Percentiles rank a stretch among this genome's conserved stretches.
These are phyloP conservation scores for Brevipalpus yothersi DNA, from an alignment of 1,140 invertebrate species.

Conservation along the genomic window DNA sequence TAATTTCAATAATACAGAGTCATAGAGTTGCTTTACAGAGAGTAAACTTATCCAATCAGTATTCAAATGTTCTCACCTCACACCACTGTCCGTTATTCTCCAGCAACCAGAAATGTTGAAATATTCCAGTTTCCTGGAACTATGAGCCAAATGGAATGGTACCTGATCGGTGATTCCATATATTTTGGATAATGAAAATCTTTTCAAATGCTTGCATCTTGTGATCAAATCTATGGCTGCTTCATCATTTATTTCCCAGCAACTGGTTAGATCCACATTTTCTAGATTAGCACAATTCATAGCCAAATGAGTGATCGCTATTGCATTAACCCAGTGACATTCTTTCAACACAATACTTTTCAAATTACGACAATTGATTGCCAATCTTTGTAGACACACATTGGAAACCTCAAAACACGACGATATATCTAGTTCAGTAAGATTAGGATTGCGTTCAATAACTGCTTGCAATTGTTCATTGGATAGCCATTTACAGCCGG, in stretches of 20 bases:
- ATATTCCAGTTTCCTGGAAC: conserved; percentile 14
- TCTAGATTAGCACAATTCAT: conserved; percentile 15
- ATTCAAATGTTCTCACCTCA: conserved; percentile 14
- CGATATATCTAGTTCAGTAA: conserved; percentile 16
- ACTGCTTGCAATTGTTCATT: conserved; percentile 16
- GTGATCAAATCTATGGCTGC: conserved; percentile 15
- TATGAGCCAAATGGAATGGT: conserved; percentile 14
- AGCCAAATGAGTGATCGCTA: conserved; percentile 16
- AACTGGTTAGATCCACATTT: conserved; percentile 19
- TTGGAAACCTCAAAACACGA: conserved; percentile 17
- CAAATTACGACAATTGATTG: conserved; percentile 14
- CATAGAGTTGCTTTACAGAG: not conserved
- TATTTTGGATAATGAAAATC: conserved; percentile 18
- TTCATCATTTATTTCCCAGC: conserved; percentile 21
- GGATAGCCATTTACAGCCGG: conserved; percentile 19
- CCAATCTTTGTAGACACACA: conserved; percentile 15
- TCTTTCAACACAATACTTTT: conserved; percentile 15
- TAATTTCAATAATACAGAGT: not conserved
- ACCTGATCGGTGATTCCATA: conserved; percentile 20
- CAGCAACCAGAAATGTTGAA: conserved; percentile 20
- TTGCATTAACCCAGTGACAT: conserved; percentile 19
- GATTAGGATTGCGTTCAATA: conserved; percentile 14
- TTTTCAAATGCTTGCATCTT: conserved; percentile 15
- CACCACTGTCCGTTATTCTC: conserved; percentile 19
- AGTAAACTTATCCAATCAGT: not conserved